These are phyloP conservation scores for Lemur catta DNA, from an alignment of 2,797 vertebrate genomes.

Conservation along the genomic window DNA sequence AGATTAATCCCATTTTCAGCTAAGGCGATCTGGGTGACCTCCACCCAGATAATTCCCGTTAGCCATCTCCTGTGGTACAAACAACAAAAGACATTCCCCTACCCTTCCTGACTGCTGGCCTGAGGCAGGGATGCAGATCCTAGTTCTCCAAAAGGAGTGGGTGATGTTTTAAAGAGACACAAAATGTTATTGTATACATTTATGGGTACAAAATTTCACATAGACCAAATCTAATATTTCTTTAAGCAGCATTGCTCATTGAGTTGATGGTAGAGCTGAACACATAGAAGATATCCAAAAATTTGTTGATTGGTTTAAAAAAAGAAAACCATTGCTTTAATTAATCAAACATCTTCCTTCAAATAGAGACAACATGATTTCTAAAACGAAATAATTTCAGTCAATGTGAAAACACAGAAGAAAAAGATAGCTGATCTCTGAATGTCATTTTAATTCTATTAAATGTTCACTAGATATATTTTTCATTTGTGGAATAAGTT, in stretches of 20 bases:
- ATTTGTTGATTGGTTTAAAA: not conserved
- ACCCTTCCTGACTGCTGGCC: too few relatives aligned
- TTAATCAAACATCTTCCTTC: not conserved
- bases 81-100: too few relatives aligned
- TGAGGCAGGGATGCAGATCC: too few relatives aligned
- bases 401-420: constrained; percentile 85
- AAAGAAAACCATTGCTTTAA: not conserved
- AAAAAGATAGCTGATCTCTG: constrained; percentile 73
- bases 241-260: not conserved
- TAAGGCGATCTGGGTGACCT: too few relatives aligned
- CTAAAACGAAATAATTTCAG: constrained; percentile 81
- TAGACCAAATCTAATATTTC: not conserved
- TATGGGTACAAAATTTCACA: not conserved
- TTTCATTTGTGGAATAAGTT: not conserved
- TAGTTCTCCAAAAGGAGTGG: too few relatives aligned
- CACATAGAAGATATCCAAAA: not conserved
- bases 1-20: too few relatives aligned
- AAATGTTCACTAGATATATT: not conserved
- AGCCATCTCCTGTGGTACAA: too few relatives aligned
- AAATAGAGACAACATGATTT: constrained; percentile 74
- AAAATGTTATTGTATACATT: not conserved
- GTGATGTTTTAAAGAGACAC: too few relatives aligned
- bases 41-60: too few relatives aligned
- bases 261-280: not conserved
- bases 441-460: not conserved